A percentile compares a stretch with the other conserved stretches of the same genome.
Conservation (phyloP, 2,113 vertebrate species). For the Apaloderma vittatum region DNA sequence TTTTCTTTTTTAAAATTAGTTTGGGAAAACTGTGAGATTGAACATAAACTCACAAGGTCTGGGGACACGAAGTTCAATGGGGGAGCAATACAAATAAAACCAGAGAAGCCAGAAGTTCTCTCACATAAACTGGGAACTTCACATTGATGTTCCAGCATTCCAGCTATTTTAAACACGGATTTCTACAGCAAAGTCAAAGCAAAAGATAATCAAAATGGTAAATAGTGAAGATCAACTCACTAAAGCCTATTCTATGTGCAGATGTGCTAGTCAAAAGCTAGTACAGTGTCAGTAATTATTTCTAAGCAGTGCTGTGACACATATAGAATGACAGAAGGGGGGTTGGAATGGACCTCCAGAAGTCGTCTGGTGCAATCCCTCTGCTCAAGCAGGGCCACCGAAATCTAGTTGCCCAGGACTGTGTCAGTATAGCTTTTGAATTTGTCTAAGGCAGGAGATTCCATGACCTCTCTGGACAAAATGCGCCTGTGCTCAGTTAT, state of each 20-base stretch:
- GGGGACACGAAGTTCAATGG: not conserved
- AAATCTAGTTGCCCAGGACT: not conserved
- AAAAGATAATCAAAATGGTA: not conserved
- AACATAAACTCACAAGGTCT: not conserved
- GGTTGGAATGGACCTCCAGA: not conserved
- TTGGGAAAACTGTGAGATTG: not conserved
- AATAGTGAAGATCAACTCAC: not conserved
- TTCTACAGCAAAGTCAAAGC: not conserved
- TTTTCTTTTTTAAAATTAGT: not conserved
- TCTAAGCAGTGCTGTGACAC: not conserved
- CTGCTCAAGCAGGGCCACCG: not conserved
- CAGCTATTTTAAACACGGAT: not conserved
- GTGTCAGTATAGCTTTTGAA: fast-evolving
- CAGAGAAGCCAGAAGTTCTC: not conserved
- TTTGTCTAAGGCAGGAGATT: not conserved
- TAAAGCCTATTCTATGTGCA: not conserved
- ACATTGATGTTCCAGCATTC: not conserved
- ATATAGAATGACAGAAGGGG: not conserved
- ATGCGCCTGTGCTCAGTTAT: not conserved
- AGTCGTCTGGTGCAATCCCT: not conserved
- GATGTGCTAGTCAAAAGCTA: not conserved
- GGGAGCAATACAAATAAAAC: not conserved
- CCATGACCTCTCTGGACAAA: not conserved
- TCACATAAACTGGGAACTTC: not conserved
- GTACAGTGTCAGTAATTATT: not conserved